phyloP scores from a whole-genome alignment of 2,797 vertebrate genomes.

The Cyclura pinguis region DNA sequence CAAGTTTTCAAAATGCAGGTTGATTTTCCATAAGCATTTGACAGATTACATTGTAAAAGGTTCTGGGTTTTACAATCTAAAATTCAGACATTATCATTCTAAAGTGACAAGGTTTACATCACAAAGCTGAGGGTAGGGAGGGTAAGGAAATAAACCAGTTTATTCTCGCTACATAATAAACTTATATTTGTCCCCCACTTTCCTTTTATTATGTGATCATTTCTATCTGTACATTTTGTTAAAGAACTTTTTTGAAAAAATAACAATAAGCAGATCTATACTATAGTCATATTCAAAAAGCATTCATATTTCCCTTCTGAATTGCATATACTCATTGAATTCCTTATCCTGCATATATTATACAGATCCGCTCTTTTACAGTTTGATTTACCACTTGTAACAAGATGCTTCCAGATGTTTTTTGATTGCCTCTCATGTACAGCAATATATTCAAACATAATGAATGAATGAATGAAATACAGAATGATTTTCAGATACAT shows the following conservation, averaged over 20 bases:
- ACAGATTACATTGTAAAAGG: constrained; percentile 71
- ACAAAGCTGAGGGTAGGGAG: constrained; percentile 42
- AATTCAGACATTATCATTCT: constrained; percentile 69
- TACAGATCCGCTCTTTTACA: constrained; percentile 47
- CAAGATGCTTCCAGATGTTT: constrained; percentile 49
- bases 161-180: constrained; percentile 46
- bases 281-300: constrained; percentile 41
- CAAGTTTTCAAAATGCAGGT: constrained; percentile 77
- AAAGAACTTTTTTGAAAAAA: constrained; percentile 42
- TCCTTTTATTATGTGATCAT: constrained; percentile 34
- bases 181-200: constrained; percentile 33
- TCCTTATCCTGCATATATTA: constrained; percentile 49
- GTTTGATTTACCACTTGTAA: constrained; percentile 56
- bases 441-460: constrained; percentile 44
- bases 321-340: constrained; percentile 41
- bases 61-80: constrained; percentile 54
- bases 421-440: constrained; percentile 55
- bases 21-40: constrained; percentile 74
- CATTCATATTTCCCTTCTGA: constrained; percentile 52
- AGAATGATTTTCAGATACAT: constrained; percentile 45
- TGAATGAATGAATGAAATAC: constrained; percentile 35
- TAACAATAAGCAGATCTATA: constrained; percentile 33
- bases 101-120: constrained; percentile 47
- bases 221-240: constrained; percentile 56
- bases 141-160: constrained; percentile 58